Evolutionary conservation across 1,140 invertebrate species (phyloP).

Genomic region (Drosophila trapezifrons): DNA sequence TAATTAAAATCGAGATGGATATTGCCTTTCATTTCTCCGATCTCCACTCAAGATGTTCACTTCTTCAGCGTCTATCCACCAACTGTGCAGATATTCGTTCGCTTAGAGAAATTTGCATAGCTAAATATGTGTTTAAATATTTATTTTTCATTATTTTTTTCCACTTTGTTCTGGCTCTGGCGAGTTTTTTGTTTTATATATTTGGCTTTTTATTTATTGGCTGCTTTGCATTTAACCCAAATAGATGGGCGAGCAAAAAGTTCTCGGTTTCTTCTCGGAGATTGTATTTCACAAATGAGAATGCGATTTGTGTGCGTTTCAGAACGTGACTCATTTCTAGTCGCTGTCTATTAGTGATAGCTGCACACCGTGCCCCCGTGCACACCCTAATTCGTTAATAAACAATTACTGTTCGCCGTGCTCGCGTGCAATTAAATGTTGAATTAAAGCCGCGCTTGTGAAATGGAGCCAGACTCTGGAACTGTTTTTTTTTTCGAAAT

Average conservation of each 20-base stretch:
- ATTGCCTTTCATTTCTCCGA: slow-evolving; percentile 25
- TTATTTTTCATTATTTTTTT: slow-evolving; percentile 51
- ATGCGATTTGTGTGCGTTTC: slow-evolving; percentile 23
- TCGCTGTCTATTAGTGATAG: slow-evolving; percentile 12
- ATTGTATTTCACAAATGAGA: slow-evolving; percentile 23
- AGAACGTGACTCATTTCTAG: slow-evolving; percentile 54
- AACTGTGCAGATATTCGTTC: slow-evolving; percentile 23
- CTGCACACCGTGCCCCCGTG: slow-evolving; percentile 29
- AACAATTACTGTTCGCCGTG: slow-evolving; percentile 62
- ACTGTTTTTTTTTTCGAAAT: slow-evolving; percentile 10
- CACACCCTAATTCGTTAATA: slow-evolving; percentile 62
- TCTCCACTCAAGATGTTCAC: slow-evolving; percentile 10
- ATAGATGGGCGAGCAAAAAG: slow-evolving; percentile 48
- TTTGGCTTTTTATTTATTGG: slow-evolving; percentile 22
- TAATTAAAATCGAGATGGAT: slow-evolving; percentile 10
- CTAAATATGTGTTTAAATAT: slow-evolving; percentile 72
- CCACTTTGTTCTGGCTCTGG: slow-evolving; percentile 19
- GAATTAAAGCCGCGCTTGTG: slow-evolving; percentile 37
- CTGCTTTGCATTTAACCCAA: slow-evolving; percentile 65
- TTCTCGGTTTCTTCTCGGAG: slow-evolving; percentile 13
- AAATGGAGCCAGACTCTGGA: slow-evolving; percentile 28
- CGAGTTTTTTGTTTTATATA: slow-evolving; percentile 25
- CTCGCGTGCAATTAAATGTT: slow-evolving; percentile 59
- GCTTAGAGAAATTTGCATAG: slow-evolving; percentile 62
- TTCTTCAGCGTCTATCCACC: slow-evolving; percentile 16